Evolutionary conservation across 2,113 vertebrate genomes (phyloP), one percentile per base, ranked within the genome.

Genomic region (Chlorodrepanis virens): DNA sequence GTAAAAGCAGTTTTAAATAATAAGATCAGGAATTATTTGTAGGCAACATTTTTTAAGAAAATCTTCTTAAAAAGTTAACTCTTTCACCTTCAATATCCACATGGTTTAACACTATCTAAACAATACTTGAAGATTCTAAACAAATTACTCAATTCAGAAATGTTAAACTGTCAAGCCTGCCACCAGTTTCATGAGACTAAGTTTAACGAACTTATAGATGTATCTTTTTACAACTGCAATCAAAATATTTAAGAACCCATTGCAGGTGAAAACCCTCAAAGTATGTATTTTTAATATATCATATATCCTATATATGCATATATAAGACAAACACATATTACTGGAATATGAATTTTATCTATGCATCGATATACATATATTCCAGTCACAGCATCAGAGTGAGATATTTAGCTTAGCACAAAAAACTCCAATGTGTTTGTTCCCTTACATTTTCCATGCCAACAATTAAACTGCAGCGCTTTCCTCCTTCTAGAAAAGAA

Each of bases 1-100:
- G 42, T 67, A 93, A 96, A 95, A 94, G 59, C 72, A 71, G 79
- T 83, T 97, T 94, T 65, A 90, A 90, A 90, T 93, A 96, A 95
- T 68, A 69, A 87, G 82, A 91, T 93, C 47, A 80, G 40, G 83
- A 91, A 45, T 64, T 4, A 86, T 80, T 95, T 89, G 69, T n/a
- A 82, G 28, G 44, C 31, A 82, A 39, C 9, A 23, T 33, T 82
- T 86, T 63, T 16, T 5, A 44, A 76, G 6, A 63, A 87, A 90
- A 64, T 65, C 69, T n/a, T 45, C 37, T 90, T 89, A 1, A 49
- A 54, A 79, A 53, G 5, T 83, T 95, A 88, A 91, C 47, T 78
- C 45, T 91, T 90, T 71, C 64, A 23, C 37, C 27, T 76, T 83
- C 60, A 65, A 2, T 15, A 31, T 25, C 35, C 10, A 63, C 8